Evolutionary conservation across 1,140 invertebrate genomes (phyloP).

Genomic region (Forficula auricularia): DNA sequence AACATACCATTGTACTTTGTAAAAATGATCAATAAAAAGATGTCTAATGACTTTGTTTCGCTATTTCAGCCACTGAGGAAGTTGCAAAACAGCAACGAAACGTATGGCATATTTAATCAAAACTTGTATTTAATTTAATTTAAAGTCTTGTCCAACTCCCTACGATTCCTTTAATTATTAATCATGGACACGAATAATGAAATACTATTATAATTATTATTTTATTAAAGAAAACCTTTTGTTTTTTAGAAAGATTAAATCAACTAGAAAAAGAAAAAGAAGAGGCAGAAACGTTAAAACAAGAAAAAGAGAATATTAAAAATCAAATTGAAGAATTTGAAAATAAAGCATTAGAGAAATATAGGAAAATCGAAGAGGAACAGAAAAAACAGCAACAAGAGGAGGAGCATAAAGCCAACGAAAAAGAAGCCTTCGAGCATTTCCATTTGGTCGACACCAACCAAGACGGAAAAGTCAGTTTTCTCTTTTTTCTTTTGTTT

Average conservation of each 20-base stretch:
- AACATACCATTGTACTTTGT: too few relatives aligned
- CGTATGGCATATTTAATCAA: too few relatives aligned
- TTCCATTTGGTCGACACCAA: conserved; percentile 64
- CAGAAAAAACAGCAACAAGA: conserved; percentile 40
- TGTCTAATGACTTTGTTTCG: too few relatives aligned
- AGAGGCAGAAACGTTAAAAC: conserved; percentile 49
- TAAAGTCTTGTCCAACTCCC: too few relatives aligned
- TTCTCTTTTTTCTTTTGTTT: too few relatives aligned
- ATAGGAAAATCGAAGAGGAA: conserved; percentile 47
- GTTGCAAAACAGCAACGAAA: too few relatives aligned
- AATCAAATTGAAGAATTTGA: conserved; percentile 53
- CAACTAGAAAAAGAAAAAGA: conserved; percentile 52
- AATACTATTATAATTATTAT: too few relatives aligned
- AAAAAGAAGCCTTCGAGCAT: conserved; percentile 43
- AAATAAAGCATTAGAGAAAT: conserved; percentile 55
- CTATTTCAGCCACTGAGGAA: too few relatives aligned
- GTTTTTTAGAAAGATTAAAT: conserved; percentile 33
- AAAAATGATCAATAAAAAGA: too few relatives aligned
- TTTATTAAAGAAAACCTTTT: conserved; percentile 1
- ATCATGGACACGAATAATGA: too few relatives aligned
- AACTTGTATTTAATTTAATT: too few relatives aligned
- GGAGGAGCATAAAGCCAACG: conserved; percentile 30
- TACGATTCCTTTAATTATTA: too few relatives aligned
- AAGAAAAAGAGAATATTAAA: conserved; percentile 57
- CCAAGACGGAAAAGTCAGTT: conserved; percentile 47